Base-by-base conservation (phyloP, 1,140 invertebrate genomes). In the Rhyzopertha dominica region DNA sequence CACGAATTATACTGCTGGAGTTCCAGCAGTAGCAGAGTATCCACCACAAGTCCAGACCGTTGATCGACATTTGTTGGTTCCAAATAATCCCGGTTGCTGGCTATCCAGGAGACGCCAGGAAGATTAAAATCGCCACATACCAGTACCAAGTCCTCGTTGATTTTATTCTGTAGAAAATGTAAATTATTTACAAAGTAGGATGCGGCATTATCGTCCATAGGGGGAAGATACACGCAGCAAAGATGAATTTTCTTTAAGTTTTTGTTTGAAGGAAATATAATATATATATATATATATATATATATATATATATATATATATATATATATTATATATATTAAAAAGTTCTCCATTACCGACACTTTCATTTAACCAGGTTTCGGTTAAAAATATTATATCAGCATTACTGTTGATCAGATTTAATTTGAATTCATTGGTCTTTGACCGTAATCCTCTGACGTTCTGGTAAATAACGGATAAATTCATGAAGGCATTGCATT, bases 261-360 rank as follows among this genome's bases (percentile, higher is more conserved):
- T n/a, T n/a, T n/a, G n/a, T n/a, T n/a, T n/a, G n/a, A n/a, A n/a
- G n/a, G n/a, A n/a, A n/a, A n/a, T n/a, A n/a, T n/a, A n/a, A 23
- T 10, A 25, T 10, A 20, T 40, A 30, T 51, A 52, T 16, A 10
- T 24, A n/a, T 5, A 25, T 2, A 5, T 30, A 2, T 35, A 14
- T 24, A 18, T 31, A 1, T 3, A 3, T 17, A 56, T 34, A 34
- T 61, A 54, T 28, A 38, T 47, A 3, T 56, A 20, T 30, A 51
- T 58, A n/a, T 51, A 36, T 13, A 26, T 13, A 35, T 59, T 56
- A 28, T 53, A n/a, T n/a, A n/a, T n/a, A 46, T 30, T 29, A 10
- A 38, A 23, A 32, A 24, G 8, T 22, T 45, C 20, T 26, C n/a
- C 22, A 22, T 43, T 26, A 17, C 12, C 4, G 17, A 20, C 22